These are phyloP conservation scores for Clivina fossor DNA, from an alignment of 2,888 invertebrate genomes.

Conservation along the genomic window DNA sequence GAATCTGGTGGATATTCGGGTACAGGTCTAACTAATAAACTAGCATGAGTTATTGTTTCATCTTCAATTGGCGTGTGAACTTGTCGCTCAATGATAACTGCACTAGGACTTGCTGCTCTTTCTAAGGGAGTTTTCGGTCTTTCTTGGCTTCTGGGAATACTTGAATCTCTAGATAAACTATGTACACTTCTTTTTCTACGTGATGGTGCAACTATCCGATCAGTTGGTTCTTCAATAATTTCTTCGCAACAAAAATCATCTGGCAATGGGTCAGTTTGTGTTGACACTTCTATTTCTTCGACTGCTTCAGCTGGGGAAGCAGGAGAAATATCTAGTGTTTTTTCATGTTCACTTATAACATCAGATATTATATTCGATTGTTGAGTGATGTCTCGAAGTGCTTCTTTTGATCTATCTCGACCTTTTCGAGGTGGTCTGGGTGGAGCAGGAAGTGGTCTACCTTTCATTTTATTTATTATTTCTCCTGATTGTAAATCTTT, in stretches of 20 bases:
- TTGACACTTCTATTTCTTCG: constrained; percentile 74
- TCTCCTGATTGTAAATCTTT: constrained; percentile 73
- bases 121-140: constrained; percentile 59
- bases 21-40: constrained; percentile 66
- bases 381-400: constrained; percentile 47
- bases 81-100: constrained; percentile 62
- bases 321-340: constrained; percentile 31
- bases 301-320: constrained; percentile 48
- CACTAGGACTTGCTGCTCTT: constrained; percentile 62
- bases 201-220: constrained; percentile 42
- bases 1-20: constrained; percentile 49
- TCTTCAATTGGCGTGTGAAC: constrained; percentile 63
- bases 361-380: constrained; percentile 43
- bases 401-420: constrained; percentile 39
- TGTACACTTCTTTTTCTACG: constrained; percentile 31
- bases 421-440: constrained; percentile 74
- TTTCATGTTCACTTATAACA: constrained; percentile 35
- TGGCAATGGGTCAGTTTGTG: constrained; percentile 82
- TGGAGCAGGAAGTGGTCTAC: constrained; percentile 82
- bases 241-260: constrained; percentile 73
- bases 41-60: constrained; percentile 66
- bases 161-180: constrained; percentile 38
- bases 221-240: constrained; percentile 53
- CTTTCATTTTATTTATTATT: constrained; percentile 79
- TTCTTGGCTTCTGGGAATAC: constrained; percentile 50